These are phyloP conservation scores for Drosophila santomea DNA, from an alignment of 1,140 invertebrate genomes.

Conservation along the genomic window DNA sequence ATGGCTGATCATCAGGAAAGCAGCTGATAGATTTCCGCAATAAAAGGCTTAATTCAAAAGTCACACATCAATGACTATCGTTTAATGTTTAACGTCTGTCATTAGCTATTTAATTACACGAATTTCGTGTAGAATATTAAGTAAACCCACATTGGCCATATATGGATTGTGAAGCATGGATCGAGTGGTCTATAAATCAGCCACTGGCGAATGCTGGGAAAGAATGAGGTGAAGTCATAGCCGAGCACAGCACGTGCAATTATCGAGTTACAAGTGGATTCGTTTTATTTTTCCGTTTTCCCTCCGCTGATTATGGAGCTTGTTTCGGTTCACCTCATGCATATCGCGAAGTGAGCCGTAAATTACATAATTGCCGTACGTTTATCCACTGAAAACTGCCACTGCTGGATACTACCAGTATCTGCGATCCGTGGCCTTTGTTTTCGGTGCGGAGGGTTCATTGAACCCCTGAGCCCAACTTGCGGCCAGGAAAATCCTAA, in stretches of 20 bases:
- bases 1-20: background rate
- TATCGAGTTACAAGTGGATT: constrained; percentile 66
- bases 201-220: constrained; percentile 15
- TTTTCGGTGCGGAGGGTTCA: constrained; percentile 38
- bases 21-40: constrained; percentile 14
- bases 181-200: constrained; percentile 28
- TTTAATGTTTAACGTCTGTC: background rate
- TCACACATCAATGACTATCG: constrained; percentile 16
- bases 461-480: constrained; percentile 11
- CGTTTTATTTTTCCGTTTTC: constrained; percentile 35
- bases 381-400: constrained; percentile 51
- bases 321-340: constrained; percentile 34
- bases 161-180: constrained; percentile 36
- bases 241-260: constrained; percentile 59
- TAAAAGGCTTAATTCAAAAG: constrained; percentile 6
- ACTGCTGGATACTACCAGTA: constrained; percentile 12
- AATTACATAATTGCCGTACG: constrained; percentile 69
- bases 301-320: constrained; percentile 44
- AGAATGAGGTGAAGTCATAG: constrained; percentile 25
- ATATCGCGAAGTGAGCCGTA: constrained; percentile 55
- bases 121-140: constrained; percentile 45
- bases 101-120: constrained; percentile 41
- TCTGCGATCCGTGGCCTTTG: constrained; percentile 35
- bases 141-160: constrained; percentile 37
- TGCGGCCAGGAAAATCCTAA: background rate